These are phyloP conservation scores for Eupeodes luniger DNA, from an alignment of 2,888 invertebrate genomes.

Conservation along the genomic window DNA sequence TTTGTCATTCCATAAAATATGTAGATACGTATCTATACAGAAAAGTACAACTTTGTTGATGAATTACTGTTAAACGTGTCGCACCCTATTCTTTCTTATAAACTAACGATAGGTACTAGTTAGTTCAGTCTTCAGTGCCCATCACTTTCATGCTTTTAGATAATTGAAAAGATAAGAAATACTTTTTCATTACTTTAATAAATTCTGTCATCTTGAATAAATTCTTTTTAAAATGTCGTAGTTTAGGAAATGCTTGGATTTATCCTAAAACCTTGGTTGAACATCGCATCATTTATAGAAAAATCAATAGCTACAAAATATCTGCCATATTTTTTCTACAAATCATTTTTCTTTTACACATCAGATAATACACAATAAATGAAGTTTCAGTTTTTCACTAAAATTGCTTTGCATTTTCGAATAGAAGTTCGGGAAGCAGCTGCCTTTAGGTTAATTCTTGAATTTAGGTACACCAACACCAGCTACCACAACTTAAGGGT, in stretches of 20 bases:
- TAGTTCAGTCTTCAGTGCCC: neutral
- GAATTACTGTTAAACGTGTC: neutral
- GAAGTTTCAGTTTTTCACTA: neutral
- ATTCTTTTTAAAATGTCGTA: neutral
- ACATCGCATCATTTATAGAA: conserved; percentile 10
- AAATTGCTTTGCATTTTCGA: neutral
- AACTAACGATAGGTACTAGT: neutral
- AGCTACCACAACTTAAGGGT: neutral
- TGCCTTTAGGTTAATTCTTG: neutral
- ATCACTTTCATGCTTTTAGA: neutral
- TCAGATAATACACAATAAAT: neutral
- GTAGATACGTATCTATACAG: neutral
- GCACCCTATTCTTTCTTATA: conserved; percentile 13
- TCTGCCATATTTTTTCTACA: neutral
- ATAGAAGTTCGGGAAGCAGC: neutral
- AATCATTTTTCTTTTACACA: neutral
- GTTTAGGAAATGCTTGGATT: neutral
- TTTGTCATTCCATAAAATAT: neutral
- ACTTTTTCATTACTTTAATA: neutral
- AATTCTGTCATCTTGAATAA: neutral
- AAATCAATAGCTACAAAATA: conserved; percentile 19
- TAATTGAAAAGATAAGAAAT: conserved; percentile 43
- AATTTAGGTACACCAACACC: neutral
- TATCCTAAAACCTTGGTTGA: neutral
- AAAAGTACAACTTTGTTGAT: neutral